phyloP scores from a whole-genome alignment of 1,140 invertebrate species.

The Drosophila littoralis region DNA sequence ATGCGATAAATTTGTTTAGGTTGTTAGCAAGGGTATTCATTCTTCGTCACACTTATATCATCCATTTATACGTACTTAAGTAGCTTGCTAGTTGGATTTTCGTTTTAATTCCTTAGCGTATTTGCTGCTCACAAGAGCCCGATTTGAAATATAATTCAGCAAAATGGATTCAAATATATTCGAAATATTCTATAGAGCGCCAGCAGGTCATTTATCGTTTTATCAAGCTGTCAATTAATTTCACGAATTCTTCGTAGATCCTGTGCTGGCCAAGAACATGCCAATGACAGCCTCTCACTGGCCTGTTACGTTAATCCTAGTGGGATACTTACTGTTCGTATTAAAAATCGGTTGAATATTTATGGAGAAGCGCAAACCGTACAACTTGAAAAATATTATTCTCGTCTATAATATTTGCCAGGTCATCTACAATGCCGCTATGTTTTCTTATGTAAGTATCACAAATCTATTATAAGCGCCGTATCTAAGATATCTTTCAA shows the following conservation, averaged over 20 bases:
- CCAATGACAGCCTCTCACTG: background rate
- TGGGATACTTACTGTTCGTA: conserved; percentile 89
- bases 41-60: too few species aligned
- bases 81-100: too few species aligned
- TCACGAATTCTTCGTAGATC: background rate
- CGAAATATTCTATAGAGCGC: background rate
- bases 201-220: background rate
- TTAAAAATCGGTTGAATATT: conserved; percentile 88
- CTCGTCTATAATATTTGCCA: conserved; percentile 92
- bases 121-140: background rate
- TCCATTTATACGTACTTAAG: too few species aligned
- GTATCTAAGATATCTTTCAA: background rate
- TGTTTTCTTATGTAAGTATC: conserved; percentile 29
- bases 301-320: conserved; percentile 86
- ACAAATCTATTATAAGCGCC: background rate
- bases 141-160: background rate
- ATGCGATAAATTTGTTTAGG: too few species aligned
- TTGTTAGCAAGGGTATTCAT: too few species aligned
- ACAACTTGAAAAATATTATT: conserved; percentile 89
- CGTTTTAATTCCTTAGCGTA: background rate
- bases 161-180: background rate
- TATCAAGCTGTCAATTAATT: too few species aligned
- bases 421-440: conserved; percentile 64
- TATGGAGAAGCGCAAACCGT: conserved; percentile 93
- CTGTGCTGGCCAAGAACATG: background rate